Percentiles rank a stretch among this genome's conserved stretches.
Conservation (phyloP, 2,113 vertebrate species). For the Miniopterus natalensis region DNA sequence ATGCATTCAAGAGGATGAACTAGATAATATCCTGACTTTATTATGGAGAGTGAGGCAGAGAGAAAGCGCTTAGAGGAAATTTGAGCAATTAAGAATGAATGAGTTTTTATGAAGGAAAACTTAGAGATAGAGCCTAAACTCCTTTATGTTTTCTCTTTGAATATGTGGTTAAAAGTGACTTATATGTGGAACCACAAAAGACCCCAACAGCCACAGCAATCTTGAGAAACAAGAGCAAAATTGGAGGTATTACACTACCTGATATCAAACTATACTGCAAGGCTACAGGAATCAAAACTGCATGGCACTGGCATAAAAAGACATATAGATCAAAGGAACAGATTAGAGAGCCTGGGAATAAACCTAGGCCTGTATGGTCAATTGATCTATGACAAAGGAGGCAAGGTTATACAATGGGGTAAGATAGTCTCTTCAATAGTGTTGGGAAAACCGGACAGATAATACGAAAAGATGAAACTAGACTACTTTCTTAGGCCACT, state of each 20-base stretch:
- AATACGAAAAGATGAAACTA: background rate
- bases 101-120: constrained; percentile 35
- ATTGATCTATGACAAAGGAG: background rate
- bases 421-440: background rate
- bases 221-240: background rate
- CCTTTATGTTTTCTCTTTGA: constrained; percentile 3
- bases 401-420: background rate
- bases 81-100: background rate
- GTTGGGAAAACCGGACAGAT: background rate
- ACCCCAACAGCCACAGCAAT: background rate
- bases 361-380: background rate
- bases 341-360: background rate
- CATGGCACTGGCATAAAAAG: background rate
- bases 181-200: background rate
- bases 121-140: background rate
- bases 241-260: background rate
- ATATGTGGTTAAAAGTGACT: background rate
- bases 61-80: background rate
- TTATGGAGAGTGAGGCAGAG: background rate
- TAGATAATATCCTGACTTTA: background rate
- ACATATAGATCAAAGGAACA: background rate
- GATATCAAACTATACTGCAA: background rate
- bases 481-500: background rate
- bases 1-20: background rate
- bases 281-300: background rate